phyloP scores from a whole-genome alignment of 2,888 invertebrate species.

The Belgica antarctica region DNA sequence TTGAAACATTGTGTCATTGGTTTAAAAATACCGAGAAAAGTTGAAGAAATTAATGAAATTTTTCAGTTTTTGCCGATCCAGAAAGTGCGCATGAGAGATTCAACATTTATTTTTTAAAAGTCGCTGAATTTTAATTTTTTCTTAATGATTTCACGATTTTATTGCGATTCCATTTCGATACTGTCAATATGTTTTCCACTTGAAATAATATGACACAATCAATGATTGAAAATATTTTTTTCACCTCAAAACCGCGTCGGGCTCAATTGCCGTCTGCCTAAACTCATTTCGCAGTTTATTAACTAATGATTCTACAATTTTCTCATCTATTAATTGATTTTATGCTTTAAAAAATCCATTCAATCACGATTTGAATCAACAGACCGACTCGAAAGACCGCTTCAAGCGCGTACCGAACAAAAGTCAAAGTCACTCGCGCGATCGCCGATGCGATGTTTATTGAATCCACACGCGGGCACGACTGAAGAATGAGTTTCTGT shows the following conservation, averaged over 20 bases:
- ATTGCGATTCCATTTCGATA: no score
- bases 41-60: constrained; percentile 12
- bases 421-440: constrained; percentile 2
- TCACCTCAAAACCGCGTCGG: constrained; percentile 11
- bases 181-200: background rate
- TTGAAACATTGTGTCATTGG: constrained; percentile 39
- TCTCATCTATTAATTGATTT: background rate
- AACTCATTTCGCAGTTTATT: background rate
- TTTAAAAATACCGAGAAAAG: constrained; percentile 37
- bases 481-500: background rate
- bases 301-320: background rate
- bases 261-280: background rate
- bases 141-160: no score
- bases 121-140: no score
- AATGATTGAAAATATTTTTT: background rate
- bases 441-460: constrained; percentile 30
- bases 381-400: background rate
- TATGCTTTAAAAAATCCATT: background rate
- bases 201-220: constrained; percentile 20
- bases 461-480: constrained; percentile 22
- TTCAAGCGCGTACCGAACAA: background rate
- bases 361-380: background rate
- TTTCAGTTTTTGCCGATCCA: no score
- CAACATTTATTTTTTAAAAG: no score
- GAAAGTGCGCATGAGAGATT: no score